Base-by-base conservation (phyloP, 2,113 vertebrate species). In the Dissostichus mawsoni region DNA sequence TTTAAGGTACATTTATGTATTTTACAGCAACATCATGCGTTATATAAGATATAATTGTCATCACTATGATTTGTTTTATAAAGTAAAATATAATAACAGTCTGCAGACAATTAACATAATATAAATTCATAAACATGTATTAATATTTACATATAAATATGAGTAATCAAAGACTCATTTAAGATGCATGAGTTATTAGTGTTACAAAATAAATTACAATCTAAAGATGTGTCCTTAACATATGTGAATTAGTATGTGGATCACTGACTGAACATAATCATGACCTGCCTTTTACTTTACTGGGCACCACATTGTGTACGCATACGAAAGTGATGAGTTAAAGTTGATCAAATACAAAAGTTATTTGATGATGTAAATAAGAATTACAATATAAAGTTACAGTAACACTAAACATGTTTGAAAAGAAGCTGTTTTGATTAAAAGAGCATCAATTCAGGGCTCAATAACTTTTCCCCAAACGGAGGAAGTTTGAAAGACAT, bases 371-470 rank as follows among this genome's bases (percentile, higher is more conserved):
- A 67, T 3, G 64, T 41, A 48, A 74, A 25, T 8, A 61, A 62
- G 63, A 84, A 58, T 48, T 18, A 7, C 1, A n/a, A 69, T 17
- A 9, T 58, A 12, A n/a, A 74, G 45, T 55, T 17, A 78, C 8
- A 87, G 45, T n/a, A 80, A 72, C 58, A 23, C 1, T 23, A 5
- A 72, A 4, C 14, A 9, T 33, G 48, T 44, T 12, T 45, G 50
- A 69, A 78, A 69, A 29, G 29, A 29, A 29, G 14, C 7, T 13
- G 6, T 52, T 8, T 12, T 71, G 51, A 83, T 74, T 23, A 55
- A 74, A 71, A 36, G 5, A 57, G 56, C 8, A 50, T 78, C 3
- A 3, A 29, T 29, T 88, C 86, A 87, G 78, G 78, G 80, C 73
- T 90, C 83, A 33, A 85, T 80, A 80, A 87, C 0, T 62, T 63